These are phyloP conservation scores for Artibeus lituratus DNA, from an alignment of 2,797 vertebrate species.

Conservation along the genomic window DNA sequence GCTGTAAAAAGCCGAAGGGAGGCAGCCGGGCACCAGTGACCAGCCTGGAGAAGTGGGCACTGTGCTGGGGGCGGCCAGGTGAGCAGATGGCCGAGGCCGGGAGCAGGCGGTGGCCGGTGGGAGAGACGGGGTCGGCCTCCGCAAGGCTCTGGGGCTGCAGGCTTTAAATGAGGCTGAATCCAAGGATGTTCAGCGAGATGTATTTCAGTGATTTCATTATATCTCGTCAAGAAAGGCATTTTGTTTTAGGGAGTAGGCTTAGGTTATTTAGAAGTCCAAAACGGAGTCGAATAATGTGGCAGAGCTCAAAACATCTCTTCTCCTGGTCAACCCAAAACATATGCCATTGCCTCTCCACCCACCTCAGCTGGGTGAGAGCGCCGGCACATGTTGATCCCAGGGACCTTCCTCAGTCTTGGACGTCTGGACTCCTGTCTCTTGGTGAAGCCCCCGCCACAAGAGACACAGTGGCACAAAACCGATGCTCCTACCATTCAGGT, in stretches of 20 bases:
- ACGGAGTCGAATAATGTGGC: neutral
- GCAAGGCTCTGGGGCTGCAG: neutral
- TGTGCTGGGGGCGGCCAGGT: neutral
- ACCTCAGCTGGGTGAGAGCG: constrained; percentile 19
- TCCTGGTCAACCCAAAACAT: constrained; percentile 23
- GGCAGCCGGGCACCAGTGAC: neutral
- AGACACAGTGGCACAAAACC: neutral
- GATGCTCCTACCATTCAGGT: constrained; percentile 50
- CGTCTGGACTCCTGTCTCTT: constrained; percentile 49
- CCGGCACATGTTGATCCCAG: neutral
- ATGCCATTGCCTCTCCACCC: constrained; percentile 9
- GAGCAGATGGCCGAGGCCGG: constrained; percentile 16
- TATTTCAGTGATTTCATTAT: neutral
- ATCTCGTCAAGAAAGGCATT: constrained; percentile 23
- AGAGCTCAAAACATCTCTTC: neutral
- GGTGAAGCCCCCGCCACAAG: constrained; percentile 46
- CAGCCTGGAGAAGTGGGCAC: neutral
- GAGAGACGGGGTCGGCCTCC: neutral
- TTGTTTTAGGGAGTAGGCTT: neutral
- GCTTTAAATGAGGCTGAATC: neutral
- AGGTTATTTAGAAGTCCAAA: neutral
- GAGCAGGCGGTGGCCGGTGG: neutral
- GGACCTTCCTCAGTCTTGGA: no score
- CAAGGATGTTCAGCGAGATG: neutral
- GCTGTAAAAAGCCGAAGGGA: neutral